Percentiles rank a stretch among this genome's conserved stretches.
These are phyloP conservation scores for Tamandua tetradactyla DNA, from an alignment of 2,797 vertebrate species.

Conservation along the genomic window DNA sequence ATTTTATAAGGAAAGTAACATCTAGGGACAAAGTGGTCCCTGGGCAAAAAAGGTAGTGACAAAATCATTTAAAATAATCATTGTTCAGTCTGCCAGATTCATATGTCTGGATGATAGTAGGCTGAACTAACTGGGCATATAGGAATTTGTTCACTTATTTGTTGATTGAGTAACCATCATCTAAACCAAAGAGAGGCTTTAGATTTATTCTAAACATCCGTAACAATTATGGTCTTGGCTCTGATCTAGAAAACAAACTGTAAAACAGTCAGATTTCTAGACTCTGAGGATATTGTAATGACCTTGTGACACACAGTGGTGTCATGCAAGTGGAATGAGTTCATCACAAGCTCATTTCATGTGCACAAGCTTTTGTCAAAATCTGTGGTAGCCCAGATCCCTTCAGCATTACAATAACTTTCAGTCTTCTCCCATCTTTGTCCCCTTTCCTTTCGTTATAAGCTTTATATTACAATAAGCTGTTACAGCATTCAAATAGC, in stretches of 20 bases:
- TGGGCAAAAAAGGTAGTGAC: background rate
- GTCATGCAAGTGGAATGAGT: background rate
- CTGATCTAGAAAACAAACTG: conserved; percentile 30
- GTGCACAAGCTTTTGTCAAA: background rate
- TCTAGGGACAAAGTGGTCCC: background rate
- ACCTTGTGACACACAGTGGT: background rate
- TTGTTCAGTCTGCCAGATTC: background rate
- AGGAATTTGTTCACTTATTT: background rate
- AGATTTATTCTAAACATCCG: background rate
- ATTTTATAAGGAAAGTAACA: conserved; percentile 30
- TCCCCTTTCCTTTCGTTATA: background rate
- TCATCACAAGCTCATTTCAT: conserved; percentile 10
- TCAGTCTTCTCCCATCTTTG: background rate
- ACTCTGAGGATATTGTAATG: conserved; percentile 24
- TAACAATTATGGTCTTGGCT: background rate
- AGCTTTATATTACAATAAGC: background rate
- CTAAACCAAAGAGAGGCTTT: background rate
- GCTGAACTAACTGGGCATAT: background rate
- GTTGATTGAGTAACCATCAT: background rate
- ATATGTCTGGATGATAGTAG: background rate
- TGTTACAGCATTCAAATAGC: background rate
- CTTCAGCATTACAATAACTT: background rate
- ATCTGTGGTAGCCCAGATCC: background rate
- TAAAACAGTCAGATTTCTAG: background rate
- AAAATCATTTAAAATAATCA: background rate